Base-by-base conservation (phyloP, 2,888 invertebrate species). In the Allolobophora icterica region DNA sequence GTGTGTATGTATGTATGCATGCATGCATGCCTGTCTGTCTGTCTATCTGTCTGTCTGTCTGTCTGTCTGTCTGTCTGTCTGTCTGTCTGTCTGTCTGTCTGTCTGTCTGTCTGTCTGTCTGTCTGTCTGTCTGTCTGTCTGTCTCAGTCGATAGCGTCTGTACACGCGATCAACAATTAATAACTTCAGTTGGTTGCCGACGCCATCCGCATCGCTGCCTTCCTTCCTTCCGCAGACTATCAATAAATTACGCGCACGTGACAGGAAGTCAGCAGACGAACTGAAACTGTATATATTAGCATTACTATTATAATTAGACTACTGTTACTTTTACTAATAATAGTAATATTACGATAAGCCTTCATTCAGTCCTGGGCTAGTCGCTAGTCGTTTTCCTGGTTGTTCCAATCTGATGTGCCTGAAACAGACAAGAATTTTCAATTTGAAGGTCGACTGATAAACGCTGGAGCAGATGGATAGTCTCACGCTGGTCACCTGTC, bases 181-280 rank as follows among this genome's bases (percentile, higher is more conserved):
- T 89, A 40, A 35, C 38, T 89, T 35, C 35, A 89, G n/a, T 71
- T 71, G 71, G 71, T n/a, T 71, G 30, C 1, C 71, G n/a, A 71
- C 71, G 71, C 71, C 71, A 71, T 71, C 71, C 71, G 71, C 71
- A n/a, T 71, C 71, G 71, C 30, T 71, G 71, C 71, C n/a, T 71
- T 71, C 71, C n/a, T 71, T 71, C 71, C 71, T 71, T 30, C 71
- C 71, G 71, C 71, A 8, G n/a, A 13, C 71, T 11, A 71, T 71
- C 71, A 30, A 71, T 71, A n/a, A 71, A 71, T 71, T 71, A 71
- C 71, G 13, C 1, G n/a, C 71, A n/a, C 71, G 71, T 71, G 71
- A 71, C n/a, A 4, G 71, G 71, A 71, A 71, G n/a, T 71, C 71
- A n/a, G 30, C 71, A 71, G 71, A 71, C 30, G 2, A 71, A 24